Evolutionary conservation across 2,888 invertebrate species (phyloP), one percentile per base, ranked within the genome.

Genomic region (Troilus luridus): DNA sequence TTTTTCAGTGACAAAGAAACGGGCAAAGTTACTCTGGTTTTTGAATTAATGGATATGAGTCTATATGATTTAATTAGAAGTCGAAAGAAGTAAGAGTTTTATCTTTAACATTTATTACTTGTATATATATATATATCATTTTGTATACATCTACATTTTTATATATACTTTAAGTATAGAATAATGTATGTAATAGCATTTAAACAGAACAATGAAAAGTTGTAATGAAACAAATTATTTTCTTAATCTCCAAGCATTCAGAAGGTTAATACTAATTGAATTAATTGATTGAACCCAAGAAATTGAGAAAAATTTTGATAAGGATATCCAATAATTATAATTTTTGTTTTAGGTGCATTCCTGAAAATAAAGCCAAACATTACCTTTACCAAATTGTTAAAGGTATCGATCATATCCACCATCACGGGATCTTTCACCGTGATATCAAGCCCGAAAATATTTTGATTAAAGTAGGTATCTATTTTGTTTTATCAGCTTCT

Each of bases 391-490:
- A 96, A 93, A 94, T 96, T 90, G 94, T 96, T 88, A 95, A 95
- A 93, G 96, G 96, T 19, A 93, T 96, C 56, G 95, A 95, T 91
- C 96, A 96, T 94, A 94, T 96, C 92, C 96, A 96, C 93, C 95
- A 95, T 93, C 95, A 95, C 93, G 95, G 95, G 12, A 94, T 95
- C 77, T 96, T 96, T 94, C 96, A 96, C 94, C 94, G 96, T 85
- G 96, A 96, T 93, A 95, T 96, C 8, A 96, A 96, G 94, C 96
- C 96, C 41, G 96, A 96, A 94, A 96, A 96, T 94, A 96, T 96
- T 93, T 94, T 96, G 88, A 94, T 96, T 3, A 96, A 95, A 94
- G 95, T 95, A 93, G 93, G 93, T 92, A 88, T 77, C 14, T 72
- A 27, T 17, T 72, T 72, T 27, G 27, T 72, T 14, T 17, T 72